Conservation (phyloP, 2,113 vertebrate genomes). For the Engraulis encrasicolus region DNA sequence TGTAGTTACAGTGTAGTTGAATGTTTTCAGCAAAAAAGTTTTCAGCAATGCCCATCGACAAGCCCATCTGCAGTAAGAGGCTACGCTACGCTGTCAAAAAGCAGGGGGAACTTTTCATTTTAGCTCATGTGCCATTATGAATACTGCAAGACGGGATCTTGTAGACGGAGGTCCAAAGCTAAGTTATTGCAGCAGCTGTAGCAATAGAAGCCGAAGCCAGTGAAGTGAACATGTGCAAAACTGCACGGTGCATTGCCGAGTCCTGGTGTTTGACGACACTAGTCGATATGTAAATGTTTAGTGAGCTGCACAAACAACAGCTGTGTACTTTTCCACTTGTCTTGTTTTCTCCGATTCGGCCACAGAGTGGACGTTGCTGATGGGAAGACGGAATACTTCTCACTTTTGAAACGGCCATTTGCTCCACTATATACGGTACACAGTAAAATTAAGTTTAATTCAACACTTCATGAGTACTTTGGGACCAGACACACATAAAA, state of each 20-base stretch:
- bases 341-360: too few species aligned
- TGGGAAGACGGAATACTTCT: background rate
- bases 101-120: too few species aligned
- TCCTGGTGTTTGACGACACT: background rate
- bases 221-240: background rate
- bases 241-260: background rate
- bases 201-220: background rate
- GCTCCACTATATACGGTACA: background rate
- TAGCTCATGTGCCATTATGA: too few species aligned
- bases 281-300: constrained; percentile 3
- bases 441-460: background rate
- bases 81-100: too few species aligned
- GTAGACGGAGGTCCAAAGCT: background rate
- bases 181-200: background rate
- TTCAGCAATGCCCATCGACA: too few species aligned
- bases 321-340: constrained; percentile 11
- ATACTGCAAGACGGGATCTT: too few species aligned
- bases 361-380: background rate
- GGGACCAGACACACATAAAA: too few species aligned
- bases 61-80: too few species aligned
- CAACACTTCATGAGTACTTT: too few species aligned
- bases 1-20: too few species aligned
- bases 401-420: background rate
- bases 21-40: too few species aligned
- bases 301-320: background rate